Conservation (phyloP, 2,888 invertebrate genomes). For the Brenthis ino region DNA sequence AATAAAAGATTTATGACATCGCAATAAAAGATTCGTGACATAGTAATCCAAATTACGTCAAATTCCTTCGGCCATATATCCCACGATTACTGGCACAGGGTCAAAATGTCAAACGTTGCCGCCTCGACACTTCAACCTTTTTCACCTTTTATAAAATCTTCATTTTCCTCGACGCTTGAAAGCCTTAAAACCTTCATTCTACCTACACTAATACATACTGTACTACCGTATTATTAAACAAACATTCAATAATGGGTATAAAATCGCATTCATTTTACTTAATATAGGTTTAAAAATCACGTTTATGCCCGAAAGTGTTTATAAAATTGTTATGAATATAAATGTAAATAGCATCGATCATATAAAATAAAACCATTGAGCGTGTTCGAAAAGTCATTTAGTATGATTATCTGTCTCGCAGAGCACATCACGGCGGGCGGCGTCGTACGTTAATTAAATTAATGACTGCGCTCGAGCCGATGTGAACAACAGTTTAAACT, state of each 20-base stretch:
- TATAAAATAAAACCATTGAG: constrained; percentile 55
- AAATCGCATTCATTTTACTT: too few species aligned
- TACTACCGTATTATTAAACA: too few species aligned
- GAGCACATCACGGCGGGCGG: constrained; percentile 60
- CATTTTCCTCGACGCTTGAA: background rate
- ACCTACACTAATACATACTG: constrained; percentile 2
- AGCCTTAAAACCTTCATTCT: constrained; percentile 1
- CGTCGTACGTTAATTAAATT: constrained; percentile 74
- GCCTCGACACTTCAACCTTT: constrained; percentile 13
- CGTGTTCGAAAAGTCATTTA: constrained; percentile 75
- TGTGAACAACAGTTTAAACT: constrained; percentile 40
- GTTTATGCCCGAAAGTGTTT: constrained; percentile 3
- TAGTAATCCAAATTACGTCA: background rate
- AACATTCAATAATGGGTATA: too few species aligned
- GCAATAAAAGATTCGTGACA: background rate
- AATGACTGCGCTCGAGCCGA: constrained; percentile 57
- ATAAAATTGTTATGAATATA: constrained; percentile 26
- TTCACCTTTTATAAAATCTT: constrained; percentile 14
- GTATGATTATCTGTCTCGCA: constrained; percentile 73
- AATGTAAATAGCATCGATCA: constrained; percentile 32
- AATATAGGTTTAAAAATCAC: too few species aligned
- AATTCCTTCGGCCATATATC: background rate
- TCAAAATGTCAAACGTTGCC: constrained; percentile 14
- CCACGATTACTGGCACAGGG: constrained; percentile 5
- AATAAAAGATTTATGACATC: too few species aligned